Evolutionary conservation across 2,888 invertebrate genomes (phyloP).

Genomic region (Eumerus sabulonum): DNA sequence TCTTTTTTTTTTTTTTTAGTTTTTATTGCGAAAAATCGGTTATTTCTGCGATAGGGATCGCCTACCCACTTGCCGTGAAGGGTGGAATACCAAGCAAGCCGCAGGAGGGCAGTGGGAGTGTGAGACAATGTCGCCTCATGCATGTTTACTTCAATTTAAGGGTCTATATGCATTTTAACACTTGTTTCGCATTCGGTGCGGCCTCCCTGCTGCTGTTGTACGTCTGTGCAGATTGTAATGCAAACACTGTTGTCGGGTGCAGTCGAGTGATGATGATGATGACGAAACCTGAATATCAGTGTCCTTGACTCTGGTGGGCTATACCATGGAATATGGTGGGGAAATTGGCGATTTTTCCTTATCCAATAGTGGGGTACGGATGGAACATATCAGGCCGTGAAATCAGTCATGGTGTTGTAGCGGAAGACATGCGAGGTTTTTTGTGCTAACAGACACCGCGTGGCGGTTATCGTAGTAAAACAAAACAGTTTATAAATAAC

Average conservation of each 20-base stretch:
- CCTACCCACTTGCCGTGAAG: background rate
- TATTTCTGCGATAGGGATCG: slow-evolving; percentile 15
- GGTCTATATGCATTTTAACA: slow-evolving; percentile 25
- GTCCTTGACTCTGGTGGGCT: slow-evolving; percentile 54
- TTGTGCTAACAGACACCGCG: slow-evolving; percentile 13
- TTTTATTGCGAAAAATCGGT: slow-evolving; percentile 20
- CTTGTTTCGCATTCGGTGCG: slow-evolving; percentile 17
- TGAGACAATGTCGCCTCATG: background rate
- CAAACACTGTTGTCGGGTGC: slow-evolving; percentile 18
- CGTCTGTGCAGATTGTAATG: no score
- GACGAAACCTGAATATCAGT: slow-evolving; percentile 18
- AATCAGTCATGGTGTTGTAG: slow-evolving; percentile 45
- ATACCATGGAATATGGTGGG: slow-evolving; percentile 13
- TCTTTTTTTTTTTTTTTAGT: slow-evolving; percentile 15
- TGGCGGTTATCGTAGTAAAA: slow-evolving; percentile 20
- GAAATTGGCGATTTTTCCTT: background rate
- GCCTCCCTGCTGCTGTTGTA: background rate
- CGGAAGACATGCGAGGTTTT: slow-evolving; percentile 49
- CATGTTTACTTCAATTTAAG: slow-evolving; percentile 39
- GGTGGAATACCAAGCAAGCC: no score
- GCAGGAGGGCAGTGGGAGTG: no score
- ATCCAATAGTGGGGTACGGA: background rate
- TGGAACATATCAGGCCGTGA: slow-evolving; percentile 31
- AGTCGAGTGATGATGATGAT: background rate
- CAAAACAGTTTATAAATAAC: slow-evolving; percentile 57